A percentile compares a stretch with the other conserved stretches of the same genome.
phyloP scores from a whole-genome alignment of 2,797 vertebrate genomes.

The Fistularia tabacaria region DNA sequence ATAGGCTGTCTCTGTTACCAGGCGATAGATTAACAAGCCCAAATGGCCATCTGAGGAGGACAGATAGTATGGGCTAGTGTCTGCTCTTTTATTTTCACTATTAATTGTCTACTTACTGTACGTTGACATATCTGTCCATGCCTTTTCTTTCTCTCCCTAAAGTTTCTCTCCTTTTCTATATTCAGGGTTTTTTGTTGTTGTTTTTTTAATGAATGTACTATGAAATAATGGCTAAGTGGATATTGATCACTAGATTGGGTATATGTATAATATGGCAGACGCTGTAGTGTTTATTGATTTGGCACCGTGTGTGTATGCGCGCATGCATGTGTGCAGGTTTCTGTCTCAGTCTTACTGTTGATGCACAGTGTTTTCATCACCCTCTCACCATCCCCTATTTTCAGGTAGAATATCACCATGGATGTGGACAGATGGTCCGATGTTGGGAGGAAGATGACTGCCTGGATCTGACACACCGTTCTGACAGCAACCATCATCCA shows the following conservation, averaged over 20 bases:
- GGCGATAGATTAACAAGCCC: constrained; percentile 74
- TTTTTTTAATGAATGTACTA: no score
- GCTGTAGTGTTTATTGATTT: no score
- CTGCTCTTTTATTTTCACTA: constrained; percentile 29
- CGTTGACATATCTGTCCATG: no score
- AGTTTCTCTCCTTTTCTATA: not conserved
- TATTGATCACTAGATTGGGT: no score
- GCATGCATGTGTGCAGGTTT: no score
- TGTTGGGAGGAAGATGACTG: constrained; percentile 55
- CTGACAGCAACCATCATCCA: constrained; percentile 61
- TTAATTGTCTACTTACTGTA: constrained; percentile 11
- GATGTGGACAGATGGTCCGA: constrained; percentile 60
- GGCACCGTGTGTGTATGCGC: no score
- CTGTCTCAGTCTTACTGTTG: no score
- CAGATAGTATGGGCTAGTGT: constrained; percentile 60
- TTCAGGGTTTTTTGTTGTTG: no score
- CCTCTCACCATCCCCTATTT: no score
- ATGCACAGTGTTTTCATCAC: no score
- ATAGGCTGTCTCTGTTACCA: constrained; percentile 78
- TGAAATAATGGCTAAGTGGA: no score
- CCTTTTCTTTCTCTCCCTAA: not conserved
- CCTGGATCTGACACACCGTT: constrained; percentile 53
- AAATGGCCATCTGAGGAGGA: constrained; percentile 69
- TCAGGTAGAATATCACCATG: constrained; percentile 1
- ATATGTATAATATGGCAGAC: no score